Evolutionary conservation across 2,888 invertebrate genomes (phyloP), one percentile per base, ranked within the genome.

Genomic region (Lumbricus terrestris): DNA sequence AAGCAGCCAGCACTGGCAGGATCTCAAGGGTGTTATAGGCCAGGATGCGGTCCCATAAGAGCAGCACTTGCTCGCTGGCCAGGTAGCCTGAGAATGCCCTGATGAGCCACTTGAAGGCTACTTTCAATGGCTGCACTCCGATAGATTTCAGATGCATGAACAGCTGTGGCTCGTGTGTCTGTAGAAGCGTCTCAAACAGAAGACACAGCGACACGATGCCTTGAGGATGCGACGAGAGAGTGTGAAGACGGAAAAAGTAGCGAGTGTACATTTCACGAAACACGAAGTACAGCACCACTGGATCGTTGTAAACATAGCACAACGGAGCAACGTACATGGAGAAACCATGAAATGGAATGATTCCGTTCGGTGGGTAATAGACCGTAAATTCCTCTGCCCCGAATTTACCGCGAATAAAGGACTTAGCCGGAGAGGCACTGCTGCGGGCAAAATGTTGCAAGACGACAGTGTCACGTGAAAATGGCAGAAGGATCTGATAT

Each of bases 291-390:
- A 98, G 96, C 90, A 97, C 96, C 33, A 97, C 96, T 0, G 98
- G 97, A 92, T 98, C 97, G 93, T 98, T 97, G 94, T 97, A 98
- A 54, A 99, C 95, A 94, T 98, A 99, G 95, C 98, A 98, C 94
- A 99, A 97, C 0, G 98, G 98, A 0, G 98, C 97, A 88, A 98
- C 98, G 95, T 98, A 98, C 98, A 99, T 98, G 35, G 98, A 97
- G 95, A 99, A 98, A 1, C 98, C 98, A 95, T 99, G 98, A 95
- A 98, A 98, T 0, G 98, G 98, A 92, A 99, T 98, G 82, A 98
- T 97, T 0, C 98, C 98, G 94, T 97, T 98, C 0, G 98, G 98
- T 16, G 99, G 98, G 94, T 98, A 98, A 85, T 97, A 96, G 35
- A 97, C 96, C 35, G 96, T 96, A 93, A 96, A 97, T 93, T 97